Base-by-base conservation (phyloP, 2,797 vertebrate species). In the Oreochromis mossambicus region DNA sequence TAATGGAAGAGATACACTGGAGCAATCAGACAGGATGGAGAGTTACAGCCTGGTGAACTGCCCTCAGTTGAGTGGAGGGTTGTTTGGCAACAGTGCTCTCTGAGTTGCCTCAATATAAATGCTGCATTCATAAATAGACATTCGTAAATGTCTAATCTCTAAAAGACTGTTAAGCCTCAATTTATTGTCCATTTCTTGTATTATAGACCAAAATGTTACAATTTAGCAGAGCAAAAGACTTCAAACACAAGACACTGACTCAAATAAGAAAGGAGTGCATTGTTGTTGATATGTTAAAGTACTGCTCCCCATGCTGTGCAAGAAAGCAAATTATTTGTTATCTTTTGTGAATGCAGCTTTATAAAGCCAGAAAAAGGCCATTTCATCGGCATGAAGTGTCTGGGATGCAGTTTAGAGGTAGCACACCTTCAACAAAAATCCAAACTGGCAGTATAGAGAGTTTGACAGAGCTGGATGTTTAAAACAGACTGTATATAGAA, bases 1-100 rank as follows among this genome's bases (percentile, higher is more conserved):
- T 83, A 90, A 90, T 91, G 80, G 86, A 91, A 80, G 87, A 17
- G 66, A 88, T 87, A 73, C 80, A 75, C 56, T 3, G 36, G 52
- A 81, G 83, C 52, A 51, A 84, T 90, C 61, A 52, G 68, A 78
- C 1, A 79, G 79, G 79, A 68, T 46, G 78, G 79, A 82, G 88
- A 81, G 51, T 26, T 77, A 54, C 51, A 48, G 78, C 14, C 5
- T 38, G 55, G 34, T 75, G 84, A 87, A 77, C 84, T 68, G 32
- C 78, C 75, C n/a, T 82, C 48, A 8, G 48, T 52, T 52, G 55
- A 80, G 82, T 24, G 12, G 77, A 79, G 55, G 54, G 19, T 58
- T 56, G 48, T 43, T 17, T 76, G 85, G 85, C 73, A 90, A 88
- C 56, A 76, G 43, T 8, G 61, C 66, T 84, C 19, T 5, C 41